A percentile compares a stretch with the other conserved stretches of the same genome.
Conservation (phyloP, 2,797 vertebrate genomes). For the Momotus momota region DNA sequence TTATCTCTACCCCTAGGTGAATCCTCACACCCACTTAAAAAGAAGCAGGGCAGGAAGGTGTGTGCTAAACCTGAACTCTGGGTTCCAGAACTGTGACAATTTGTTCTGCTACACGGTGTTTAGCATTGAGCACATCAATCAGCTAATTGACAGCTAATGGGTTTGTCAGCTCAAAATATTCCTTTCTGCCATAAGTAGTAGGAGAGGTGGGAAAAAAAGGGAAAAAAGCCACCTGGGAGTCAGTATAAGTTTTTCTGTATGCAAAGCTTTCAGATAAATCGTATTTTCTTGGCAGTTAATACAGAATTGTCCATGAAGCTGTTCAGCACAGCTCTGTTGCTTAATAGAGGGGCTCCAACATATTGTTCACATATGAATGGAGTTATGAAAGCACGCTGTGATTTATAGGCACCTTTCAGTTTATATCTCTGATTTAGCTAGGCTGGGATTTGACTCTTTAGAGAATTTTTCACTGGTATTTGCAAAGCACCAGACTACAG, state of each 20-base stretch:
- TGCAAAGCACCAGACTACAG: neutral
- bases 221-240: neutral
- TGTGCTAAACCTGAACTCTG: neutral
- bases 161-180: neutral
- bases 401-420: conserved; percentile 27
- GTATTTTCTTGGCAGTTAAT: conserved; percentile 11
- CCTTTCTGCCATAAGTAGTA: neutral
- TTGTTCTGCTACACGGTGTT: neutral
- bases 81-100: neutral
- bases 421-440: neutral
- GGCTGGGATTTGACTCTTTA: neutral
- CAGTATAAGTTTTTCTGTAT: neutral
- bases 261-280: neutral
- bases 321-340: neutral
- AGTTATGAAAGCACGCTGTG: neutral
- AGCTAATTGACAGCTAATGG: conserved; percentile 3
- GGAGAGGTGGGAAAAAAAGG: neutral
- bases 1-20: neutral
- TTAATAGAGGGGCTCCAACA: neutral
- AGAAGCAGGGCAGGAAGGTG: neutral
- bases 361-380: neutral
- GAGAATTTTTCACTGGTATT: neutral
- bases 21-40: neutral
- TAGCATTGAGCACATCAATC: neutral
- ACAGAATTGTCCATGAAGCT: neutral